phyloP scores from a whole-genome alignment of 2,888 invertebrate species.

The Cylindroiulus punctatus region DNA sequence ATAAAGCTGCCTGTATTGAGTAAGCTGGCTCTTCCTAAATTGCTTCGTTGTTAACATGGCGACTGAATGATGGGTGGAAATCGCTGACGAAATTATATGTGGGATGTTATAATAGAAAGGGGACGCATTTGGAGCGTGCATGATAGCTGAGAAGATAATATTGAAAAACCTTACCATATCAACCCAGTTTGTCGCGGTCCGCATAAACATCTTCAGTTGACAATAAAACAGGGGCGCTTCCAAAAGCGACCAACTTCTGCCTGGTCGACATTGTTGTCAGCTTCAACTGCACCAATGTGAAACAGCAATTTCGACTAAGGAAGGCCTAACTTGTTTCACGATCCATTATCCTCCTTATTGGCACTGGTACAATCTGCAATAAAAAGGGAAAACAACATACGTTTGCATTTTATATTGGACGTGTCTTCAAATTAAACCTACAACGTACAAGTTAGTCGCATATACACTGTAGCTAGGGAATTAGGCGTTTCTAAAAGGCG shows the following conservation, averaged over 20 bases:
- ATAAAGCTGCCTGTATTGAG: neutral
- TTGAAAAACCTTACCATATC: slow-evolving; percentile 2
- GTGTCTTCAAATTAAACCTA: neutral
- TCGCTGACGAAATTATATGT: slow-evolving; percentile 9
- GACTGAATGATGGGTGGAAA: slow-evolving; percentile 18
- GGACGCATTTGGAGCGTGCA: slow-evolving; percentile 7
- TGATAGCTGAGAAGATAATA: neutral
- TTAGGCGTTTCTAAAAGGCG: no score
- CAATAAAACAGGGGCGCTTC: neutral
- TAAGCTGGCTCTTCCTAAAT: neutral
- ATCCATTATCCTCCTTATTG: neutral
- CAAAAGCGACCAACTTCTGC: neutral
- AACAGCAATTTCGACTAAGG: neutral
- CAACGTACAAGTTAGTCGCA: neutral
- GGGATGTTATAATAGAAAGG: slow-evolving; percentile 18
- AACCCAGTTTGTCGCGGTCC: neutral
- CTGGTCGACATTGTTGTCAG: no score
- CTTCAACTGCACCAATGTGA: neutral
- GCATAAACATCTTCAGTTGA: slow-evolving; percentile 2
- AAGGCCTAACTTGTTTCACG: neutral
- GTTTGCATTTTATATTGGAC: slow-evolving; percentile 1
- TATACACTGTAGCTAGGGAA: no score
- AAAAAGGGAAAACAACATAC: slow-evolving; percentile 6
- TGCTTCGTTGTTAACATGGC: slow-evolving; percentile 11
- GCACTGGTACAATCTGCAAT: slow-evolving; percentile 5